Base-by-base conservation (phyloP, 37 sponge, comb jelly and placozoan species). In the Eunapius fragilis region DNA sequence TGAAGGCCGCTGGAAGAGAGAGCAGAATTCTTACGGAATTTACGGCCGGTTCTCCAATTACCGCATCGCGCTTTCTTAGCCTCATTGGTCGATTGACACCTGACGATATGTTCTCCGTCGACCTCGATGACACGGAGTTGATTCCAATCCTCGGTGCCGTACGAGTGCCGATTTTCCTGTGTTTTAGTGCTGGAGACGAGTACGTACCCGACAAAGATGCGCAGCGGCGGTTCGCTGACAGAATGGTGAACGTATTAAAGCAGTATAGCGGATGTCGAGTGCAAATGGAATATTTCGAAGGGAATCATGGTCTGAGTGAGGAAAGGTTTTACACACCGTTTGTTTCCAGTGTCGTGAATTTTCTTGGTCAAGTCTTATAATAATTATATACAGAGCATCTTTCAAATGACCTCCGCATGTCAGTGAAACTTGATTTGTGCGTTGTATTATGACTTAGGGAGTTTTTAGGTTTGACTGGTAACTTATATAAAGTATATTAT, bases 91-190 rank as follows among this genome's bases (percentile, higher is more conserved):
- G 90, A 0, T 81, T 89, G 28, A 81, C 77, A 14, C 69, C 67
- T 77, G 90, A 89, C 58, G 90, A 89, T 70, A 89, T 89, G 90
- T 89, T 89, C 37, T 84, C 85, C 1, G 37, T 79, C 17, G 90
- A 89, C 45, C 49, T 89, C 25, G 81, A 81, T 6, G 79, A 80
- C 24, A 81, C 80, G 25, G 90, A 89, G 38, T 71, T 89, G 73
- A 25, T 33, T 12, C 70, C 81, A 24, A 85, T 89, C 34, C 76
- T 89, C 30, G 12, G 30, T 5, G 41, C 70, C 49, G 85, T 89
- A 26, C 25, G 24, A 32, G 67, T 89, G 3, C 90, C 90, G 26
- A 80, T 89, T 45, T 0, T 69, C 2, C 72, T 89, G 25, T 84
- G 85, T 35, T 89, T 75, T 34, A 84, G 85, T 71, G 75, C 33